A percentile compares a stretch with the other conserved stretches of the same genome.
phyloP scores from a whole-genome alignment of 2,113 vertebrate genomes.

The Bombycilla garrulus region DNA sequence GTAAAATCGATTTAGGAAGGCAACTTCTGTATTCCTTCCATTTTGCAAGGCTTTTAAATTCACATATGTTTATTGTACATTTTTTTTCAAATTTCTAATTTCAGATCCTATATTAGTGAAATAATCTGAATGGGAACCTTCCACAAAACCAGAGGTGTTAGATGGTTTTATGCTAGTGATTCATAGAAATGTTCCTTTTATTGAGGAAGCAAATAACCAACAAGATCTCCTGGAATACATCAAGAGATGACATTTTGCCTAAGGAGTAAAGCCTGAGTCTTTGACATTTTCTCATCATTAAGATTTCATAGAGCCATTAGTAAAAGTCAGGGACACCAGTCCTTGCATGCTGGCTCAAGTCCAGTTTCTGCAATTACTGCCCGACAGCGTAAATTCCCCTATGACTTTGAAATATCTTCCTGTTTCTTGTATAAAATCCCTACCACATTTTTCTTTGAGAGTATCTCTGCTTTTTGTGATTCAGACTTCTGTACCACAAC shows the following conservation, averaged over 20 bases:
- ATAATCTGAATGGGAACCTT: not conserved
- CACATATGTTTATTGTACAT: not conserved
- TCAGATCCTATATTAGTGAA: not conserved
- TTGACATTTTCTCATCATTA: conserved; percentile 16
- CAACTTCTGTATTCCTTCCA: not conserved
- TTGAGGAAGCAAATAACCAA: not conserved
- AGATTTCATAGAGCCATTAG: conserved; percentile 25
- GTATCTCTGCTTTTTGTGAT: not conserved
- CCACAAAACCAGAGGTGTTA: not conserved
- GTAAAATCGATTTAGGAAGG: not conserved
- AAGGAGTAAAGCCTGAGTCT: not conserved
- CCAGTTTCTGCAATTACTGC: not conserved
- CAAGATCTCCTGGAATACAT: not conserved
- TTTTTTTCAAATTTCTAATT: not conserved
- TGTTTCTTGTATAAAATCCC: not conserved
- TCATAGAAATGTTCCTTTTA: not conserved
- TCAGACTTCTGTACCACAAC: not conserved
- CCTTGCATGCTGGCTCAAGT: not conserved
- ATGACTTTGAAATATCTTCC: not conserved
- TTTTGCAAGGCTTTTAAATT: not conserved
- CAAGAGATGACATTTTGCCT: not conserved
- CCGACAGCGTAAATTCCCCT: not conserved
- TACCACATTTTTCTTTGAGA: not conserved
- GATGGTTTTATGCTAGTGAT: not conserved
- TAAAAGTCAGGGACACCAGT: not conserved